These are phyloP conservation scores for Drosophila rufa DNA, from an alignment of 1,140 invertebrate species.

Conservation along the genomic window DNA sequence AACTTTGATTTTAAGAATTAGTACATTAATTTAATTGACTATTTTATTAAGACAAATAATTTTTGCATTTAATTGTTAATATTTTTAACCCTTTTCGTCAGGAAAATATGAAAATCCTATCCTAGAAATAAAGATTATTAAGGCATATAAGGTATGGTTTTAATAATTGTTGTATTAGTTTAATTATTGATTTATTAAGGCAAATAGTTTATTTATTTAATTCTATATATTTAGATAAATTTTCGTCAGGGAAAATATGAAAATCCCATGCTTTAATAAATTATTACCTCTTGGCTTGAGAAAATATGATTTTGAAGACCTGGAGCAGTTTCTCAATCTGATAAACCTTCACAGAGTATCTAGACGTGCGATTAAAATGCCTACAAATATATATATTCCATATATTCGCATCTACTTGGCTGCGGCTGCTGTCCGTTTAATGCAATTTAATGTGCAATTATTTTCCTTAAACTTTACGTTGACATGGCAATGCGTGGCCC, in stretches of 20 bases:
- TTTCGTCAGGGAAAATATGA: not conserved
- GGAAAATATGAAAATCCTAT: not conserved
- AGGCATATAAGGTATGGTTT: too few species aligned
- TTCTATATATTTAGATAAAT: too few species aligned
- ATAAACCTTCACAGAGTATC: slow-evolving; percentile 4
- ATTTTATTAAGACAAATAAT: not conserved
- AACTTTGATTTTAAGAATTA: not conserved
- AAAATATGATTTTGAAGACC: too few species aligned
- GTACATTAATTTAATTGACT: not conserved
- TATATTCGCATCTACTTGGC: slow-evolving; percentile 23
- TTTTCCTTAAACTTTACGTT: slow-evolving; percentile 57
- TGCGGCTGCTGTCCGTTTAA: slow-evolving; percentile 43
- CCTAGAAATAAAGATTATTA: too few species aligned
- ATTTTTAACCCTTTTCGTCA: not conserved
- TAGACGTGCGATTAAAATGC: not conserved
- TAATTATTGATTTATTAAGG: not conserved
- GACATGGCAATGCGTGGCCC: slow-evolving; percentile 55
- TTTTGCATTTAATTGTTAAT: not conserved
- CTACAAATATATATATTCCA: slow-evolving; percentile 12
- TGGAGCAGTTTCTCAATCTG: not conserved
- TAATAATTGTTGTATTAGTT: not conserved
- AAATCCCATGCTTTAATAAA: not conserved
- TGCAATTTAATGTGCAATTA: slow-evolving; percentile 70
- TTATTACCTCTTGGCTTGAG: too few species aligned
- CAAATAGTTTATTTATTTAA: not conserved